Conservation (phyloP, 2,888 invertebrate species). For the Aricia artaxerxes region DNA sequence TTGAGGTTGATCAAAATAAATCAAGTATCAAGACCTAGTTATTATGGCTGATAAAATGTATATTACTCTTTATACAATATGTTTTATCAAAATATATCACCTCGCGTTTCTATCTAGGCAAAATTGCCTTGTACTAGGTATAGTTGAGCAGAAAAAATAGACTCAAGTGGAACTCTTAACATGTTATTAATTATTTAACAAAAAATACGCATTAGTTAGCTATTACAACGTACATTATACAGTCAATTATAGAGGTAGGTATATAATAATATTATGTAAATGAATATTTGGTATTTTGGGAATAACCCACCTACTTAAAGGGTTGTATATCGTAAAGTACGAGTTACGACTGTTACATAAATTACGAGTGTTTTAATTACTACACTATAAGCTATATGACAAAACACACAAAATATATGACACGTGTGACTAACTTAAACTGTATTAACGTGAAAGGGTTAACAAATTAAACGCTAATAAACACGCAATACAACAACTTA, state of each 20-base stretch:
- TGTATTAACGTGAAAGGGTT: slow-evolving; percentile 24
- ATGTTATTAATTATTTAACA: too few species aligned
- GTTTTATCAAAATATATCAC: too few species aligned
- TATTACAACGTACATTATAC: too few species aligned
- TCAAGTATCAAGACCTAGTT: too few species aligned
- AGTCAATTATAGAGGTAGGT: background rate
- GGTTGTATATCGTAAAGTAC: background rate
- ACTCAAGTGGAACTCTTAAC: too few species aligned
- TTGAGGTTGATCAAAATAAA: too few species aligned
- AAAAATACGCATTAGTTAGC: too few species aligned
- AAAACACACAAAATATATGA: slow-evolving; percentile 14
- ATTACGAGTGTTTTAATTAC: background rate
- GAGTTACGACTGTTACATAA: background rate
- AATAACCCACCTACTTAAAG: slow-evolving; percentile 1
- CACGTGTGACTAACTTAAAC: background rate
- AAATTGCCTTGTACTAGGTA: too few species aligned
- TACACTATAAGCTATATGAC: background rate
- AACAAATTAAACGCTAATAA: slow-evolving; percentile 30
- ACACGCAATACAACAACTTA: slow-evolving; percentile 32
- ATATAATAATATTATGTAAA: background rate
- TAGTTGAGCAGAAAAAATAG: too few species aligned
- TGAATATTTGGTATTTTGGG: background rate
- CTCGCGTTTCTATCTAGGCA: too few species aligned
- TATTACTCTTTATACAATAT: too few species aligned
- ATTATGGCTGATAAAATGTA: too few species aligned